A percentile compares a stretch with the other conserved stretches of the same genome.
These are phyloP conservation scores for Diceros bicornis DNA, from an alignment of 2,797 vertebrate species.

Conservation along the genomic window DNA sequence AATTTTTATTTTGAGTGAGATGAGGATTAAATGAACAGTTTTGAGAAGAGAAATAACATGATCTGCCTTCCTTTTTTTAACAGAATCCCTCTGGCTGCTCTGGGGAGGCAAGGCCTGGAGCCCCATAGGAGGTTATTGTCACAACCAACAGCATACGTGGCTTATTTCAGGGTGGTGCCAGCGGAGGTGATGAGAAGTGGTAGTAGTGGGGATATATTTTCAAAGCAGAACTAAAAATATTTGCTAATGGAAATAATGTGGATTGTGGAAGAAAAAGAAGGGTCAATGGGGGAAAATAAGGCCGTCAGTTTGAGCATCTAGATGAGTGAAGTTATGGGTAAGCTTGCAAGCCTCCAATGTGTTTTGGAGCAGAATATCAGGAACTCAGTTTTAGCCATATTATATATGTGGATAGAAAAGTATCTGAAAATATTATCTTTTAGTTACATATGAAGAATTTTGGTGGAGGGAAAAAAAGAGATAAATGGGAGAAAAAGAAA, in stretches of 20 bases:
- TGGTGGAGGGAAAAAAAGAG: neutral
- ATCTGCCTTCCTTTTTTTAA: neutral
- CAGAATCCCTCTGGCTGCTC: neutral
- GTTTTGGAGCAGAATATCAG: neutral
- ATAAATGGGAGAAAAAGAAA: neutral
- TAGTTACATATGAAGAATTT: neutral
- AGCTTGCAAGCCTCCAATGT: neutral
- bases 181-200: neutral
- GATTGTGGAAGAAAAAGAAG: neutral
- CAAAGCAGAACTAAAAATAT: slow-evolving; percentile 19
- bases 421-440: neutral
- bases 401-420: neutral
- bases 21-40: neutral
- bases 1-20: neutral
- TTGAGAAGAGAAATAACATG: neutral
- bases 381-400: neutral
- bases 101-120: neutral
- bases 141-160: neutral
- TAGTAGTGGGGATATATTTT: neutral
- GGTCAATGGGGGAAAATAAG: neutral
- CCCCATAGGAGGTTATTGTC: neutral
- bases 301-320: neutral
- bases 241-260: neutral
- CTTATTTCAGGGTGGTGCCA: neutral
- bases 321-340: neutral